Conservation (phyloP, 2,888 invertebrate species). For the Gandaritis pyraliata region DNA sequence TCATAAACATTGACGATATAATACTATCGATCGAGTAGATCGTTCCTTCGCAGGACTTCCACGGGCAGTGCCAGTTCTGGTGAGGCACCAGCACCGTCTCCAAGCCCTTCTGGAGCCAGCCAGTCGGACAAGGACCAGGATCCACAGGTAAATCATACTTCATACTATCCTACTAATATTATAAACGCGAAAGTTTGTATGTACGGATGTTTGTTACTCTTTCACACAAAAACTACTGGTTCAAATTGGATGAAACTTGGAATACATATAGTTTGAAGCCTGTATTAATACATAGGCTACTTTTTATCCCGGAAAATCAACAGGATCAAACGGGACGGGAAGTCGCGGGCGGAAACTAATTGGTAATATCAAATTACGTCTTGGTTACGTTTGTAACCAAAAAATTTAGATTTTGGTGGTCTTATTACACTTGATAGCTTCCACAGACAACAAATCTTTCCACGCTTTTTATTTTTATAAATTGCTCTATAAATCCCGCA, state of each 20-base stretch:
- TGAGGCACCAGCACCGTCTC: slow-evolving; percentile 79
- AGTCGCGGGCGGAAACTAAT: too few relatives aligned
- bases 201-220: too few relatives aligned
- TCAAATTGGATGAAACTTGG: too few relatives aligned
- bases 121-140: slow-evolving; percentile 96
- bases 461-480: slow-evolving; percentile 3
- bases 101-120: slow-evolving; percentile 96
- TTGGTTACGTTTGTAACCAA: too few relatives aligned
- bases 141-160: slow-evolving; percentile 84
- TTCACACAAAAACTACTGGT: too few relatives aligned
- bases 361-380: too few relatives aligned
- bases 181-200: too few relatives aligned
- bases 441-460: not conserved
- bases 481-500: slow-evolving; percentile 13
- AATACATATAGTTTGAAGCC: too few relatives aligned
- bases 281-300: too few relatives aligned
- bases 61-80: slow-evolving; percentile 80
- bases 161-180: not conserved
- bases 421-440: not conserved
- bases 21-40: slow-evolving; percentile 80
- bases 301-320: too few relatives aligned
- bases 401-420: too few relatives aligned
- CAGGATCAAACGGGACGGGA: too few relatives aligned
- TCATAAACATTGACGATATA: slow-evolving; percentile 73
- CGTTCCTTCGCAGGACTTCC: slow-evolving; percentile 82